Evolutionary conservation across 2,888 invertebrate species (phyloP).

Genomic region (Sturmia bella): DNA sequence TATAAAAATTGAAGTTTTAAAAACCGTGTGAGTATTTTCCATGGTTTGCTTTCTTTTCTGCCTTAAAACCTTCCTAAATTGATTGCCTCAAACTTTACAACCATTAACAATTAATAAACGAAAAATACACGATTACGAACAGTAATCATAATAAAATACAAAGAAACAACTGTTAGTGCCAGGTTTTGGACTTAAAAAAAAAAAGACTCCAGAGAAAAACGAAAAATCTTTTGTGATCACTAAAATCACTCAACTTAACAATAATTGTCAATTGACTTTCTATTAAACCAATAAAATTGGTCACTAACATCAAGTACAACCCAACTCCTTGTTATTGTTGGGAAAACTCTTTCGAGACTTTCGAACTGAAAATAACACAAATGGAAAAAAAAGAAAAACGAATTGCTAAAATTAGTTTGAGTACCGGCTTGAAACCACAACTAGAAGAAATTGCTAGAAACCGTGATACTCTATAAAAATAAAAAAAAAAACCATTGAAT

Average conservation of each 20-base stretch:
- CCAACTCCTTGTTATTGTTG: conserved; percentile 31
- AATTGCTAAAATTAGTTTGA: conserved; percentile 53
- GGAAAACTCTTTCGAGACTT: conserved; percentile 15
- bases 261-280: conserved; percentile 80
- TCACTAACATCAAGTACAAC: conserved; percentile 68
- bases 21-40: conserved; percentile 35
- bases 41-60: not conserved
- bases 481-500: conserved; percentile 45
- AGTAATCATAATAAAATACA: conserved; percentile 51
- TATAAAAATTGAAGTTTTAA: not conserved
- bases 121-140: conserved; percentile 64
- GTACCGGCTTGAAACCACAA: conserved; percentile 39
- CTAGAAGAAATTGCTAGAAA: conserved; percentile 46
- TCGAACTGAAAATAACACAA: conserved; percentile 6
- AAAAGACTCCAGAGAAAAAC: conserved; percentile 17
- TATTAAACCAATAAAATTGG: conserved; percentile 71
- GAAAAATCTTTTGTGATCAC: conserved; percentile 44
- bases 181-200: not conserved
- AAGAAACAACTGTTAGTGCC: conserved; percentile 31
- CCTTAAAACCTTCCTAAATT: conserved; percentile 7
- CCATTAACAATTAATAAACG: conserved; percentile 67
- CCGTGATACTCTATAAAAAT: conserved; percentile 60
- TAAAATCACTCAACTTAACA: conserved; percentile 70
- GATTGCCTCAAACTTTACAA: conserved; percentile 57
- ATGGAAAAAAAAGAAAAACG: not conserved